Evolutionary conservation across 2,113 vertebrate species (phyloP).

Genomic region (Proteles cristata): DNA sequence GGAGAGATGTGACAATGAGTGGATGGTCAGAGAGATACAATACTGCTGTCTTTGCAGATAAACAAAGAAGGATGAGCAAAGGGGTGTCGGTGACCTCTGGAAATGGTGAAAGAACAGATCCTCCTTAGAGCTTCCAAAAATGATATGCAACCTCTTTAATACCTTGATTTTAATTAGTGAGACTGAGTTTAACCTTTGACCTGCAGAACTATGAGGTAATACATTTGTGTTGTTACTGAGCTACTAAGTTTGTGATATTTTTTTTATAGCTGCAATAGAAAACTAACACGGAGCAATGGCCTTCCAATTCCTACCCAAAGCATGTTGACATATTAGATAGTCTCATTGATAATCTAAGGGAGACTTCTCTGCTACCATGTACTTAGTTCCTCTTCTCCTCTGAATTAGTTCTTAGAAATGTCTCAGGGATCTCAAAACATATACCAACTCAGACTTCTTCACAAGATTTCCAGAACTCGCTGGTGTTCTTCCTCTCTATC

Average conservation of each 20-base stretch:
- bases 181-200: background rate
- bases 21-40: background rate
- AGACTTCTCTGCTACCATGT: background rate
- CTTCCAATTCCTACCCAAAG: background rate
- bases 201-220: background rate
- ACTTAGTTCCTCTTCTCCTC: background rate
- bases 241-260: background rate
- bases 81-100: background rate
- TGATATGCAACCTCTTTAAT: background rate
- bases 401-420: background rate
- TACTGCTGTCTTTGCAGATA: rapidly evolving
- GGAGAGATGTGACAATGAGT: too few species aligned
- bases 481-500: background rate
- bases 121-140: background rate
- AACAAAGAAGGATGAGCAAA: background rate
- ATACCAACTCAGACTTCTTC: background rate
- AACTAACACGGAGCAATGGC: background rate
- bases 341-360: background rate
- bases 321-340: background rate
- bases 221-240: background rate
- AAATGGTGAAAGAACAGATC: background rate
- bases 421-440: background rate
- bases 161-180: background rate
- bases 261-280: background rate
- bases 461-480: background rate